These are phyloP conservation scores for Scomber colias DNA, from an alignment of 2,113 vertebrate species.

Conservation along the genomic window DNA sequence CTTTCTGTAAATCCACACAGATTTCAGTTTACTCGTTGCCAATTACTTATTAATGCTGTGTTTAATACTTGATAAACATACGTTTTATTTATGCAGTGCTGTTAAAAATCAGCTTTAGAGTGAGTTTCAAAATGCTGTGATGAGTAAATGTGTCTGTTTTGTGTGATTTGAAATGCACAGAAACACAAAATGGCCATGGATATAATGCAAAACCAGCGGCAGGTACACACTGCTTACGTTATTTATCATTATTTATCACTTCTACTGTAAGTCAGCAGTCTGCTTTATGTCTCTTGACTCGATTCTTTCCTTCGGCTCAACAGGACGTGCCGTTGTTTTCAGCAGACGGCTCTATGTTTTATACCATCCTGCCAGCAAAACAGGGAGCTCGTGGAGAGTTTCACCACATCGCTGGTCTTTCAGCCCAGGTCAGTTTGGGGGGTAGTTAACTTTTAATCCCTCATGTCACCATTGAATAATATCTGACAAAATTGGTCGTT, in stretches of 20 bases:
- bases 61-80: slow-evolving; percentile 30
- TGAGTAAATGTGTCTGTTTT: slow-evolving; percentile 1
- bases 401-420: slow-evolving; percentile 83
- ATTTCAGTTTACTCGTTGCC: slow-evolving; percentile 18
- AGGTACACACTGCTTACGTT: slow-evolving; percentile 72
- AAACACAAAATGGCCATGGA: slow-evolving; percentile 86
- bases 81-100: slow-evolving; percentile 1
- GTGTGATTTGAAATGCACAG: slow-evolving; percentile 67
- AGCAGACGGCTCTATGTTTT: slow-evolving; percentile 81
- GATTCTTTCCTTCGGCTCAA: not conserved
- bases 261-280: too few relatives aligned
- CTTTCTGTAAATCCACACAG: slow-evolving; percentile 23
- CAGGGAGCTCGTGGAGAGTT: slow-evolving; percentile 88
- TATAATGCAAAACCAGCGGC: slow-evolving; percentile 82
- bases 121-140: not conserved
- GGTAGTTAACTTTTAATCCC: not conserved
- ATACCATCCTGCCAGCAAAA: slow-evolving; percentile 85
- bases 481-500: slow-evolving; percentile 1
- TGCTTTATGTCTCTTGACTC: slow-evolving; percentile 21
- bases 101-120: not conserved
- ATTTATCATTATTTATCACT: not conserved
- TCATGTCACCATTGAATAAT: not conserved
- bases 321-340: slow-evolving; percentile 86
- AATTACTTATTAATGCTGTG: not conserved
- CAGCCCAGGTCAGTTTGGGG: slow-evolving; percentile 80